Percentiles rank a stretch among this genome's conserved stretches.
These are phyloP conservation scores for Shargacucullia verbasci DNA, from an alignment of 2,888 invertebrate genomes.

Conservation along the genomic window DNA sequence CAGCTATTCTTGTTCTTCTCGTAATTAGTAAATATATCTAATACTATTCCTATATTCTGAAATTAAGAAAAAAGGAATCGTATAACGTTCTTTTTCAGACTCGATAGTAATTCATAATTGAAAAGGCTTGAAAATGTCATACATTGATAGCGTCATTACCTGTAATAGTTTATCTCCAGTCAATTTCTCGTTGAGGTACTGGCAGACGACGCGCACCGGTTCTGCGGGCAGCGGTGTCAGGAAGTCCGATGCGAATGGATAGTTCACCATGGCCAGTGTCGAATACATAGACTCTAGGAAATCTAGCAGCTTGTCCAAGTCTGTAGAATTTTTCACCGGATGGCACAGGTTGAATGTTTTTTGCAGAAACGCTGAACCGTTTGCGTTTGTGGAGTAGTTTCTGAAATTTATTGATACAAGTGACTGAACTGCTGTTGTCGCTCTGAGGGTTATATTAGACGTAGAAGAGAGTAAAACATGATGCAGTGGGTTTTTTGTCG, in stretches of 20 bases:
- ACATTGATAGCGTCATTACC: constrained; percentile 57
- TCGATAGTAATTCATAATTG: too few relatives aligned
- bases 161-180: constrained; percentile 87
- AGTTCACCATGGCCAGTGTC: constrained; percentile 97
- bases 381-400: constrained; percentile 86
- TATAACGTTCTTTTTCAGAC: too few relatives aligned
- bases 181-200: constrained; percentile 82
- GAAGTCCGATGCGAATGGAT: constrained; percentile 96
- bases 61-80: constrained; percentile 58
- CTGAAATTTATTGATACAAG: constrained; percentile 65
- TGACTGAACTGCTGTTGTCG: too few relatives aligned
- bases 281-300: constrained; percentile 93
- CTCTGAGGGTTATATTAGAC: too few relatives aligned
- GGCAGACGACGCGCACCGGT: constrained; percentile 92
- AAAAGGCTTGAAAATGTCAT: too few relatives aligned
- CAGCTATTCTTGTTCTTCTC: constrained; percentile 91
- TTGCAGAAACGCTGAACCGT: constrained; percentile 92
- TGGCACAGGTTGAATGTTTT: constrained; percentile 93
- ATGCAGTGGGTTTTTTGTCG: too few relatives aligned
- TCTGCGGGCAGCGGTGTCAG: constrained; percentile 94
- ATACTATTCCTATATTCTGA: constrained; percentile 90
- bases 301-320: constrained; percentile 87
- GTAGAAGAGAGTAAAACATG: too few relatives aligned
- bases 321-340: constrained; percentile 88
- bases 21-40: constrained; percentile 95